phyloP scores from a whole-genome alignment of 1,140 invertebrate genomes.

The Camponotus pennsylvanicus region DNA sequence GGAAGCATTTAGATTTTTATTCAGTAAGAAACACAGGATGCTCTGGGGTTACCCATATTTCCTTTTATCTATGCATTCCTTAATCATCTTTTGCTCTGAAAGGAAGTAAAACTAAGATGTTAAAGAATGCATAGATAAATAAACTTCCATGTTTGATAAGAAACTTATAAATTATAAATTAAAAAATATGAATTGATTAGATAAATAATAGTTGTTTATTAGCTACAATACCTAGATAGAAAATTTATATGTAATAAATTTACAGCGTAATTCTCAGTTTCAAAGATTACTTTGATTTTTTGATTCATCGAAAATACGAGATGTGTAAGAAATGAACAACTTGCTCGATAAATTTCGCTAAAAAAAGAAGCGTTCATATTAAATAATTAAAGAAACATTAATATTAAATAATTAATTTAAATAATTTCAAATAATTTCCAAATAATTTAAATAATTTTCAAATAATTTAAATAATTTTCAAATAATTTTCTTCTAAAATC shows the following conservation, averaged over 20 bases:
- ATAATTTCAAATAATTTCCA: no score
- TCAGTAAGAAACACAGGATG: not conserved
- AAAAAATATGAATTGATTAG: not conserved
- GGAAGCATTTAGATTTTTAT: not conserved
- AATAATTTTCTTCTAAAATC: not conserved
- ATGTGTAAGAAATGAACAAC: not conserved
- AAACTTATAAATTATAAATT: not conserved
- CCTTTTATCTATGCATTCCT: not conserved
- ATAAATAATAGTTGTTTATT: not conserved
- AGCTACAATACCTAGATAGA: not conserved
- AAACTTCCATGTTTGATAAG: not conserved
- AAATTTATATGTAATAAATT: not conserved
- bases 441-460: no score
- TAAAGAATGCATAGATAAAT: not conserved
- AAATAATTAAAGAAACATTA: no score
- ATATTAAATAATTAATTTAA: no score
- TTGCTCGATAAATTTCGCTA: not conserved
- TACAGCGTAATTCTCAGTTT: not conserved
- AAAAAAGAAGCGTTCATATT: not conserved
- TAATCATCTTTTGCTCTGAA: not conserved
- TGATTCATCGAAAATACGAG: not conserved
- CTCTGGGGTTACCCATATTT: not conserved
- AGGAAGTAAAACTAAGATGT: slow-evolving; percentile 13
- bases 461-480: no score
- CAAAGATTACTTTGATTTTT: not conserved